These are phyloP conservation scores for Champsocephalus gunnari DNA, from an alignment of 2,797 vertebrate genomes.

Conservation along the genomic window DNA sequence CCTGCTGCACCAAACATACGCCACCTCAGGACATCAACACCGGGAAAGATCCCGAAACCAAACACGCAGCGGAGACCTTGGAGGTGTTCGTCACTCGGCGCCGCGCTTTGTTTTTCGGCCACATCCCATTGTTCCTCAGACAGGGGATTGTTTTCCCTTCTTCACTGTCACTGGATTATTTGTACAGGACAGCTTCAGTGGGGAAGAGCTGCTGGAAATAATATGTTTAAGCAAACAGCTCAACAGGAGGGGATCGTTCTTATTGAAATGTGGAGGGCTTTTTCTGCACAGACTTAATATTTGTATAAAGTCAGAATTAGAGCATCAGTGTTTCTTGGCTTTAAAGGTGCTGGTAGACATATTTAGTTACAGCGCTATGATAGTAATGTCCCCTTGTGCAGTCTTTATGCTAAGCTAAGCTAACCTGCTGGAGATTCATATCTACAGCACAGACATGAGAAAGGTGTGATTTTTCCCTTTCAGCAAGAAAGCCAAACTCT, in stretches of 20 bases:
- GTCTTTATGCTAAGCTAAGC: constrained; percentile 6
- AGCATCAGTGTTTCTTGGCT: background rate
- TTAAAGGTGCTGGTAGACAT: background rate
- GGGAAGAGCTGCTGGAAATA: constrained; percentile 59
- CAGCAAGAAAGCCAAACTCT: no score
- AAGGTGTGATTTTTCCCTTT: no score
- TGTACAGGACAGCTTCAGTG: constrained; percentile 46
- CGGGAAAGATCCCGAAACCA: constrained; percentile 60
- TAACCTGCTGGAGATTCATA: background rate
- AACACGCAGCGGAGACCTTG: constrained; percentile 37
- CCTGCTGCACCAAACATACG: constrained; percentile 66
- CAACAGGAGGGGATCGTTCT: constrained; percentile 1
- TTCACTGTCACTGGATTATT: constrained; percentile 57
- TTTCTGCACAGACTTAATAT: background rate
- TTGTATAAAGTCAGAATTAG: background rate
- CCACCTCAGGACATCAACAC: constrained; percentile 67
- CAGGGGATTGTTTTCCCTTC: constrained; percentile 54
- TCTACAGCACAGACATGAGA: background rate
- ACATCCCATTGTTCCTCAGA: constrained; percentile 67
- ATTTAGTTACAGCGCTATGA: background rate
- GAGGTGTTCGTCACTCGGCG: constrained; percentile 65
- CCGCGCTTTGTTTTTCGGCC: constrained; percentile 48
- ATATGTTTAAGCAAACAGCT: constrained; percentile 40
- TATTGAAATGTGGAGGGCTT: background rate
- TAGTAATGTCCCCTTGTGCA: background rate